These are phyloP conservation scores for Cheilosia vulpina DNA, from an alignment of 2,888 invertebrate genomes.

Conservation along the genomic window DNA sequence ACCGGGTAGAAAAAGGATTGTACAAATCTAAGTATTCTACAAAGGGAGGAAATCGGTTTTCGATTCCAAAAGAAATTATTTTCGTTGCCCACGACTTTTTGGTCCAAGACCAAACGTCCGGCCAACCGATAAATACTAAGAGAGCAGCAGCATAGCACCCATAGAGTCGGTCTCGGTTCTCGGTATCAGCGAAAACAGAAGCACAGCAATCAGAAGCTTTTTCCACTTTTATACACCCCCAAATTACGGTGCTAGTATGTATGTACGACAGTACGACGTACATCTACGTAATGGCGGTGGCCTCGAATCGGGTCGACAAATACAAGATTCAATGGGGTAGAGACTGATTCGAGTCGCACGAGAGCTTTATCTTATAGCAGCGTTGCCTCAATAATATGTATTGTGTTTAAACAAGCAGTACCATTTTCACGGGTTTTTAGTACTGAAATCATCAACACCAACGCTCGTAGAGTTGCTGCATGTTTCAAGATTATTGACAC, in stretches of 20 bases:
- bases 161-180: not conserved
- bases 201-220: slow-evolving; percentile 22
- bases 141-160: slow-evolving; percentile 40
- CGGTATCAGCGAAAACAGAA: slow-evolving; percentile 25
- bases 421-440: too few species aligned
- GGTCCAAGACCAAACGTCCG: slow-evolving; percentile 59
- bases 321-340: not conserved
- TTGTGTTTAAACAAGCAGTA: not conserved
- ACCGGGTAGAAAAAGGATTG: slow-evolving; percentile 9
- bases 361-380: slow-evolving; percentile 14
- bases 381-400: not conserved
- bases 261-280: not conserved
- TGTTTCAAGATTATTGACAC: too few species aligned
- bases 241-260: slow-evolving; percentile 39
- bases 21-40: not conserved
- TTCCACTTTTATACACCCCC: slow-evolving; percentile 53
- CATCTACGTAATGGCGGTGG: slow-evolving; percentile 29
- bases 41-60: not conserved
- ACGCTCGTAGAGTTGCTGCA: too few species aligned
- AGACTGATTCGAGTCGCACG: slow-evolving; percentile 9
- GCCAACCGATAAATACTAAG: slow-evolving; percentile 53
- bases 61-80: slow-evolving; percentile 9
- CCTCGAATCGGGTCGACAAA: slow-evolving; percentile 56
- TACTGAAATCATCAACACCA: too few species aligned
- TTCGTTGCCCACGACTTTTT: slow-evolving; percentile 45